Evolutionary conservation across 1,140 invertebrate species (phyloP), one percentile per base, ranked within the genome.

Genomic region (Drosophila baimaii): DNA sequence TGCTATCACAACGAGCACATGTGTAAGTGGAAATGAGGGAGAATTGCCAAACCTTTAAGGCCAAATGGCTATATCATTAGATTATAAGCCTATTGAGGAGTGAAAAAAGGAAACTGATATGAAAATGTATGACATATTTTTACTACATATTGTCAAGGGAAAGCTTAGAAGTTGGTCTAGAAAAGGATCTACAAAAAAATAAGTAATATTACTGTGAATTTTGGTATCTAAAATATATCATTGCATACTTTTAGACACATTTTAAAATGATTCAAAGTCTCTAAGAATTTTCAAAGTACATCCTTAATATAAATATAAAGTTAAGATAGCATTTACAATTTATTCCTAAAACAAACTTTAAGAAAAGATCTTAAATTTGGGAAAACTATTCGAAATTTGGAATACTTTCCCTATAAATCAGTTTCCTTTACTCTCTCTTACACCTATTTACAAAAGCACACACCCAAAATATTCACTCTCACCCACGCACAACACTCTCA

Each of bases 1-100:
- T 95, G 95, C 92, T 96, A 95, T 92, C 95, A 95, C 93, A 94
- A 94, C 86, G 95, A 95, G 80, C 94, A 95, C 80, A 71, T 71
- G 68, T 95, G 95, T 95, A 92, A 94, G 94, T 93, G 41, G 31
- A 21, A 29, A 29, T 1, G 5, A n/a, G 39, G 12, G 29, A 31
- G 19, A 15, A 52, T 33, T 35, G 21, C 13, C 7, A 2, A 1
- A 0, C 23, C 43, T 10, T 65, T 17, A 33, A 17, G 29, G 17
- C 29, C 33, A 33, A 17, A 31, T 52, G 27, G 17, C 29, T 31
- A 6, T 15, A 19, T 35, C 43, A 65, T 59, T 69, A 33, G 21
- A 15, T 9, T 10, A 15, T 37, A 46, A 58, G 44, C 8, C 9
- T 17, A 13, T 33, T 25, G 46, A 17, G 27, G 5, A n/a, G 23